Evolutionary conservation across 2,888 invertebrate species (phyloP).

Genomic region (Drosophila suboccidentalis): DNA sequence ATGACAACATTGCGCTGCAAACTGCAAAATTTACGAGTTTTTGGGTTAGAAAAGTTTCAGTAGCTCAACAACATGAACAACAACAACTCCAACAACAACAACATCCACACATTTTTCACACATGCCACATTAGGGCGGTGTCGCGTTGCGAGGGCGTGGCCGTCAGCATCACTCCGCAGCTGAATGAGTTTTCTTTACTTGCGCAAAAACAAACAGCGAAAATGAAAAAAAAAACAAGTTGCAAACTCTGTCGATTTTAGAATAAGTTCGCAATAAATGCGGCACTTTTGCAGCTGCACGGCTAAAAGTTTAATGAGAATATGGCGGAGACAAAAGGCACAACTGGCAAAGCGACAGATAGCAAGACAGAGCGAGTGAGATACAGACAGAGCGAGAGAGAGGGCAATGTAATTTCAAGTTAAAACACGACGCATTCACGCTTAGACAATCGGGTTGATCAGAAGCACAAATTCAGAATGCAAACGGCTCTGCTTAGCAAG

Average conservation of each 20-base stretch:
- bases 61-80: neutral
- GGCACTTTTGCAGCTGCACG: conserved; percentile 32
- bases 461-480: conserved; percentile 16
- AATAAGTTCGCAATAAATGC: conserved; percentile 48
- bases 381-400: neutral
- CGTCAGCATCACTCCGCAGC: conserved; percentile 46
- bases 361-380: neutral
- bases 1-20: conserved; percentile 44
- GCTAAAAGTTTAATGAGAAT: conserved; percentile 51
- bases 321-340: conserved; percentile 22
- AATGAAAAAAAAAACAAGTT: conserved; percentile 42
- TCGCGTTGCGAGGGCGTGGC: conserved; percentile 50
- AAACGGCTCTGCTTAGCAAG: conserved; percentile 15
- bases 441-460: conserved; percentile 21
- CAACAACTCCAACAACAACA: conserved; percentile 10
- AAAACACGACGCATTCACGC: conserved; percentile 15
- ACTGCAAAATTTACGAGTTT: conserved; percentile 40
- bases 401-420: conserved; percentile 15
- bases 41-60: conserved; percentile 32
- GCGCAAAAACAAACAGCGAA: too few relatives aligned
- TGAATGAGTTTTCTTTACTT: conserved; percentile 62
- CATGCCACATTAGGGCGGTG: conserved; percentile 28
- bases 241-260: conserved; percentile 32
- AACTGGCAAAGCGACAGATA: conserved; percentile 8
- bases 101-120: conserved; percentile 27